A percentile compares a stretch with the other conserved stretches of the same genome.
Conservation (phyloP, 2,113 vertebrate genomes). For the Piprites chloris region DNA sequence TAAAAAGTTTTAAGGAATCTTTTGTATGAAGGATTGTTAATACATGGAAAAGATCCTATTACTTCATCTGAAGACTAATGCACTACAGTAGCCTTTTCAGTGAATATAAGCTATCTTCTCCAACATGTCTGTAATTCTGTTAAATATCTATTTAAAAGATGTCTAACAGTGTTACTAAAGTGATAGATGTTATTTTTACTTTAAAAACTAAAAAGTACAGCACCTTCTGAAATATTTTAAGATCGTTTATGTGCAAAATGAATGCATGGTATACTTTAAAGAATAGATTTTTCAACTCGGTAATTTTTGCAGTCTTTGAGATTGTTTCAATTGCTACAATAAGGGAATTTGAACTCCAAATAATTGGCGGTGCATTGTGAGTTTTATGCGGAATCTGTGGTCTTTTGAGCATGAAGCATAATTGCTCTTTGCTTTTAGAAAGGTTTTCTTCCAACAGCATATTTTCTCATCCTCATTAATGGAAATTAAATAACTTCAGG, state of each 20-base stretch:
- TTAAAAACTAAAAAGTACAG: slow-evolving; percentile 48
- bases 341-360: slow-evolving; percentile 70
- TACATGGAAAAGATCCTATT: slow-evolving; percentile 26
- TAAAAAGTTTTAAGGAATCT: slow-evolving; percentile 38
- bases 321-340: slow-evolving; percentile 61
- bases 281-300: slow-evolving; percentile 47
- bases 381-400: slow-evolving; percentile 69
- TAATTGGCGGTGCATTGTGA: slow-evolving; percentile 69
- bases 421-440: slow-evolving; percentile 71
- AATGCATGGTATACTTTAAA: slow-evolving; percentile 59
- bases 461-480: slow-evolving; percentile 69
- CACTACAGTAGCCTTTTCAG: slow-evolving; percentile 38
- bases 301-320: slow-evolving; percentile 71
- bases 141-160: slow-evolving; percentile 58
- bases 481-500: slow-evolving; percentile 62
- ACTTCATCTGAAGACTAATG: slow-evolving; percentile 53
- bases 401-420: slow-evolving; percentile 65
- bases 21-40: slow-evolving; percentile 45
- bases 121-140: slow-evolving; percentile 44
- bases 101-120: slow-evolving; percentile 48
- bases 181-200: slow-evolving; percentile 63
- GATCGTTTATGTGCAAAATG: slow-evolving; percentile 60
- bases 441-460: slow-evolving; percentile 57
- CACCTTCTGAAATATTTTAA: slow-evolving; percentile 53
- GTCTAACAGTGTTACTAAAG: slow-evolving; percentile 18